A percentile compares a stretch with the other conserved stretches of the same genome.
Evolutionary conservation across 35 echinoderm and acorn worm genomes (phyloP).

Genomic region (Ophioderma brevispina): DNA sequence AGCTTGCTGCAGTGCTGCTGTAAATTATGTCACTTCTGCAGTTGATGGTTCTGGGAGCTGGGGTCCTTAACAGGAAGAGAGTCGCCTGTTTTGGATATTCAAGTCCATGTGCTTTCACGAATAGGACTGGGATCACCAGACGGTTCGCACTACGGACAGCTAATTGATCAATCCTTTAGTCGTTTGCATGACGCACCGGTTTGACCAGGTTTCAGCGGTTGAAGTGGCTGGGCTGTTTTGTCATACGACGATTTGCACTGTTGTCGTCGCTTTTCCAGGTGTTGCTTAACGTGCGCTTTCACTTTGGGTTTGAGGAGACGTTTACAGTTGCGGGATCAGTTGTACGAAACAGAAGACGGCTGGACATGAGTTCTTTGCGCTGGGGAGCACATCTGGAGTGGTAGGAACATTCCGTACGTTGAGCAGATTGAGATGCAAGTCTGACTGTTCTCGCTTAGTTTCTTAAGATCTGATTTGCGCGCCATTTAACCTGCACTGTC

Average conservation of each 20-base stretch:
- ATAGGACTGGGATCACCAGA: constrained; percentile 17
- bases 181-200: constrained; percentile 41
- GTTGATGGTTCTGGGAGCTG: too few species aligned
- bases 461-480: constrained; percentile 40
- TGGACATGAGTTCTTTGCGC: constrained; percentile 27
- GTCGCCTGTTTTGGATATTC: too few species aligned
- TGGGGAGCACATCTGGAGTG: not conserved
- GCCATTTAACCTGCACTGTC: constrained; percentile 46
- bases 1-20: too few species aligned
- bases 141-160: not conserved
- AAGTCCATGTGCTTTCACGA: too few species aligned
- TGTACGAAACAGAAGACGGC: constrained; percentile 17
- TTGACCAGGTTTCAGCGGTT: constrained; percentile 31
- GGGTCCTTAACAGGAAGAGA: too few species aligned
- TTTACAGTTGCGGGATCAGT: not conserved
- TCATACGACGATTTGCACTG: constrained; percentile 1
- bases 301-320: constrained; percentile 15
- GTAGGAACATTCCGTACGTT: constrained; percentile 6
- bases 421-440: constrained; percentile 38
- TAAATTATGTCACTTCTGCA: too few species aligned
- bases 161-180: constrained; percentile 39
- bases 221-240: constrained; percentile 12
- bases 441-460: constrained; percentile 32
- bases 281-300: not conserved
- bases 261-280: not conserved